Evolutionary conservation across 2,888 invertebrate genomes (phyloP).

Genomic region (Salpingus planirostris): DNA sequence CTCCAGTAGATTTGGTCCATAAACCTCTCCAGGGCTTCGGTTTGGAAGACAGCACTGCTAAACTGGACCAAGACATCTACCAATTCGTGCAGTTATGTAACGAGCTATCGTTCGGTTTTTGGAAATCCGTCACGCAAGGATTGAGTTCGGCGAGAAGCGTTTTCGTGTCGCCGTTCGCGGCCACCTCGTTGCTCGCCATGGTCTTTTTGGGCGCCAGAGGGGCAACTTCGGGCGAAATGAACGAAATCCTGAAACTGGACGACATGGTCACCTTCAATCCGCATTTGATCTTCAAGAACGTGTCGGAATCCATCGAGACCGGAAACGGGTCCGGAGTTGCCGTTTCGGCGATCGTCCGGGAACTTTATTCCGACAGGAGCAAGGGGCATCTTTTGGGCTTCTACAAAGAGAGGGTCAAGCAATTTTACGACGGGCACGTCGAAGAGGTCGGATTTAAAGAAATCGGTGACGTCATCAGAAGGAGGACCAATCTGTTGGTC

Average conservation of each 20-base stretch:
- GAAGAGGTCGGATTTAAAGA: constrained; percentile 77
- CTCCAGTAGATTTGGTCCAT: constrained; percentile 45
- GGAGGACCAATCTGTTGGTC: constrained; percentile 70
- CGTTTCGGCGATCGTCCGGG: constrained; percentile 70
- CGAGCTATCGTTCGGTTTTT: constrained; percentile 75
- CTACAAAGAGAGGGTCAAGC: constrained; percentile 79
- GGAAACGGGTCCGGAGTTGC: constrained; percentile 61
- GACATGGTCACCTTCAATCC: constrained; percentile 88
- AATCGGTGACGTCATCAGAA: constrained; percentile 72
- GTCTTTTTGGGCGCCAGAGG: constrained; percentile 81
- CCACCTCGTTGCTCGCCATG: constrained; percentile 82
- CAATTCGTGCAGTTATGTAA: constrained; percentile 74
- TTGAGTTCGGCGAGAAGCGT: constrained; percentile 69
- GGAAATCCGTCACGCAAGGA: constrained; percentile 62
- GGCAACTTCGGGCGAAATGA: constrained; percentile 83
- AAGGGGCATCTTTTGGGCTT: constrained; percentile 76
- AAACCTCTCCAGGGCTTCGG: constrained; percentile 56
- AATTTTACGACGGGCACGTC: constrained; percentile 79
- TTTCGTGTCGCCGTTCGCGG: constrained; percentile 74
- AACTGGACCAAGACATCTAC: constrained; percentile 65
- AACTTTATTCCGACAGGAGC: constrained; percentile 72
- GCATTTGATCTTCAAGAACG: constrained; percentile 76
- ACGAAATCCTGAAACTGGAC: constrained; percentile 73
- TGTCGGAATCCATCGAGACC: constrained; percentile 70
- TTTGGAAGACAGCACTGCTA: constrained; percentile 64